Conservation (phyloP, 2,797 vertebrate species). For the Miopithecus talapoin region DNA sequence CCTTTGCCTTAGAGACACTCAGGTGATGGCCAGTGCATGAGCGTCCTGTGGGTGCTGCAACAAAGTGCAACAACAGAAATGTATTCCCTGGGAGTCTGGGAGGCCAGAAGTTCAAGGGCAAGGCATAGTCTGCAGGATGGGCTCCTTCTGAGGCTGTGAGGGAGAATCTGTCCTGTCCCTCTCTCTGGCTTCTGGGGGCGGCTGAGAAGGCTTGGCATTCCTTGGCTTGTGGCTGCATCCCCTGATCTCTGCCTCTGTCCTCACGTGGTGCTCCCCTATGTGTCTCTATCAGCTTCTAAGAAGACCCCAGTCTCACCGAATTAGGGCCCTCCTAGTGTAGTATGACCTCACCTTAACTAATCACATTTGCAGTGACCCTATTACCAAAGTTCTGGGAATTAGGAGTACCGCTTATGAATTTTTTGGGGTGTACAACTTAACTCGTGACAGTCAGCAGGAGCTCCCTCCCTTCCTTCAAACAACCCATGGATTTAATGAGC, state of each 20-base stretch:
- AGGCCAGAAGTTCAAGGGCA: background rate
- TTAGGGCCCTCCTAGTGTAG: background rate
- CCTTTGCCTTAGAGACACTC: background rate
- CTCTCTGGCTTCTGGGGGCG: fast-evolving
- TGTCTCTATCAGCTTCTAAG: fast-evolving
- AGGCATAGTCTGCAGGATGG: no score
- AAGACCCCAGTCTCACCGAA: fast-evolving
- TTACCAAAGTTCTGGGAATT: background rate
- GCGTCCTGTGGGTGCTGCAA: background rate
- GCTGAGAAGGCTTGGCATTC: fast-evolving
- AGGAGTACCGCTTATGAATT: fast-evolving
- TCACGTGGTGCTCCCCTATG: fast-evolving
- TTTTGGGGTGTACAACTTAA: fast-evolving
- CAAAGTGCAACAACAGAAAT: fast-evolving
- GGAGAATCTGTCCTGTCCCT: fast-evolving
- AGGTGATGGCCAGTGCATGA: fast-evolving
- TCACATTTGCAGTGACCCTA: fast-evolving
- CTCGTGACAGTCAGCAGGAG: fast-evolving
- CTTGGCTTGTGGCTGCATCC: fast-evolving
- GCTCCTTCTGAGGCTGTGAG: background rate
- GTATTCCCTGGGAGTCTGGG: fast-evolving
- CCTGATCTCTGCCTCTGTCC: background rate
- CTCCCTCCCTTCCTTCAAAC: fast-evolving
- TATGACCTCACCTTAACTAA: fast-evolving
- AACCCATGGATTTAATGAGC: fast-evolving